A percentile compares a stretch with the other conserved stretches of the same genome.
Conservation (phyloP, 2,888 invertebrate species). For the Eristalis tenax region DNA sequence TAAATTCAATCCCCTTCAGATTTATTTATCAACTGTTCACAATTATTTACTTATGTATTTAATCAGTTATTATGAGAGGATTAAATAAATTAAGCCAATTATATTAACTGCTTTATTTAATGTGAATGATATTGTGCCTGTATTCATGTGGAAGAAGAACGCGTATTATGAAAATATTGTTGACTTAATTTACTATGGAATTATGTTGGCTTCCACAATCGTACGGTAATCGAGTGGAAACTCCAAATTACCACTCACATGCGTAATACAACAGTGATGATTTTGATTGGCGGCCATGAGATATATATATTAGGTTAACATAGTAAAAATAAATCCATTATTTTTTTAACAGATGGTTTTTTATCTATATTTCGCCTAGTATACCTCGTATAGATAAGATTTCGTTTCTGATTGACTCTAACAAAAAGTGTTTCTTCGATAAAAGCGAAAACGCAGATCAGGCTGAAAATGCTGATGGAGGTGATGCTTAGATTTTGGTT, state of each 20-base stretch:
- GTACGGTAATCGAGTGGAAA: slow-evolving; percentile 36
- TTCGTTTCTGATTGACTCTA: too few relatives aligned
- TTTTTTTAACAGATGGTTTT: too few relatives aligned
- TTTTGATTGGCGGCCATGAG: too few relatives aligned
- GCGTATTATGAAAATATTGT: slow-evolving; percentile 5
- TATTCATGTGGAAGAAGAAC: slow-evolving; percentile 1
- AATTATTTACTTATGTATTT: not conserved
- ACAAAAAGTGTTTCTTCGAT: too few relatives aligned
- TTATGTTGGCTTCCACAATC: slow-evolving; percentile 22
- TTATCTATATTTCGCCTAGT: too few relatives aligned
- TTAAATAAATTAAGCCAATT: slow-evolving; percentile 29
- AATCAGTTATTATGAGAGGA: slow-evolving; percentile 8
- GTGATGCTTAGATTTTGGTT: too few relatives aligned
- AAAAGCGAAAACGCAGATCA: too few relatives aligned
- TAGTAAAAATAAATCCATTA: too few relatives aligned
- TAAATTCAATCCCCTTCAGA: not conserved
- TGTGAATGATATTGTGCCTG: slow-evolving; percentile 43
- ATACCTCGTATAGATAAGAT: too few relatives aligned
- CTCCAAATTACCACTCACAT: slow-evolving; percentile 28
- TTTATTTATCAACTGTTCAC: not conserved
- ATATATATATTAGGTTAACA: too few relatives aligned
- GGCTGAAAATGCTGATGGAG: too few relatives aligned
- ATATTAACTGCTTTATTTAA: slow-evolving; percentile 59
- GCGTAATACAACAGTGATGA: not conserved
- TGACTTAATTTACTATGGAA: not conserved